Base-by-base conservation (phyloP, 2,113 vertebrate species). In the Beaufortia kweichowensis region DNA sequence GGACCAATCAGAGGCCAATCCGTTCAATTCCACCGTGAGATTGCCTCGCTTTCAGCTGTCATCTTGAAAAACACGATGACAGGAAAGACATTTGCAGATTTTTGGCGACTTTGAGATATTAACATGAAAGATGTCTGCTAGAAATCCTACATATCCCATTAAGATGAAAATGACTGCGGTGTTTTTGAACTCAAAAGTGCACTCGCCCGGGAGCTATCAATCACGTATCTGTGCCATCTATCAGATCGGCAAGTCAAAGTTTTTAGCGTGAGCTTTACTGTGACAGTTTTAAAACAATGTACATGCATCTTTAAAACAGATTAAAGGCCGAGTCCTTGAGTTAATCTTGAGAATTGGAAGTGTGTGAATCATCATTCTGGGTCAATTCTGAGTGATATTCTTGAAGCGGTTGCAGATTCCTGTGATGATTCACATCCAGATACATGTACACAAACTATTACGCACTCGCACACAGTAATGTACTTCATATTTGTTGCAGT, bases 361-460 rank as follows among this genome's bases (percentile, higher is more conserved):
- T 48, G 43, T 53, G 43, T 26, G 75, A 67, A 61, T 81, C 59
- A 29, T 61, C 55, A 28, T 81, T 81, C 75, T 77, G 21, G 79
- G 79, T 81, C 74, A 73, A 39, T 76, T 39, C 39, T 41, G 60
- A 53, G 67, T 28, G 61, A 77, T 76, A 72, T 81, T 77, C 67
- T 57, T 59, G 61, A 43, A 72, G 79, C 70, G 50, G 33, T 70
- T 59, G 35, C 66, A 24, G 39, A 1, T 28, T 80, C 66, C 59
- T 50, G 19, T 19, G 67, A 28, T 77, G 50, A 46, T 56, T 46
- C 35, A 28, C 39, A 31, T n/a, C 43, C 12, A 55, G 46, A 29
- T 21, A 9, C 21, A 3, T 12, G 48, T 26, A n/a, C 69, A 75
- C 48, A 21, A 33, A 73, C n/a, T 57, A 43, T 39, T 21, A 80